These are phyloP conservation scores for Mnemiopsis leidyi DNA, from an alignment of 37 sponge, comb jelly and placozoan genomes.

Conservation along the genomic window DNA sequence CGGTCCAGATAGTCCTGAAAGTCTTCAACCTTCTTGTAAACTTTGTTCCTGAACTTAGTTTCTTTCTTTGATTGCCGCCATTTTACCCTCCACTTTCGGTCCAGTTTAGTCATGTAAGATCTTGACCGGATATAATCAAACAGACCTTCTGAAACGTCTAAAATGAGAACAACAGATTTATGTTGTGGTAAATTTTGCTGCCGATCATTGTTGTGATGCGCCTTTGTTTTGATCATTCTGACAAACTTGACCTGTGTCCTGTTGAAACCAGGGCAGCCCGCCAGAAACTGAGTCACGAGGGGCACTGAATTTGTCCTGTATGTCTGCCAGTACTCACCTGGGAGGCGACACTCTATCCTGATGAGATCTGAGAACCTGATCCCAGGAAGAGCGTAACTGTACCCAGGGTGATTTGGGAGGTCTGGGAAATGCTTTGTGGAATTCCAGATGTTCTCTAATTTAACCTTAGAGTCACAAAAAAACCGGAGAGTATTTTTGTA, in stretches of 20 bases:
- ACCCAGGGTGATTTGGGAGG: not conserved
- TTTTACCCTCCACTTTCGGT: not conserved
- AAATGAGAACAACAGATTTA: not conserved
- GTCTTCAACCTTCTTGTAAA: not conserved
- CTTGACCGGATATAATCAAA: not conserved
- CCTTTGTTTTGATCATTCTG: not conserved
- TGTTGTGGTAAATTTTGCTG: no score
- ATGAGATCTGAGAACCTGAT: not conserved
- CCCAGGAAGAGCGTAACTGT: not conserved
- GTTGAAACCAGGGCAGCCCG: not conserved
- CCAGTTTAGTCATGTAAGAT: not conserved
- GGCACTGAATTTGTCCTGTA: not conserved
- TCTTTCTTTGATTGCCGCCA: not conserved
- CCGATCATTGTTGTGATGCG: not conserved
- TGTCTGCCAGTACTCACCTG: not conserved
- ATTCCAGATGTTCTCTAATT: not conserved
- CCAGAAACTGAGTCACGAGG: not conserved
- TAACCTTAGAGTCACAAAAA: not conserved
- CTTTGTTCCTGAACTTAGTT: not conserved
- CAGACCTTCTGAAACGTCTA: not conserved
- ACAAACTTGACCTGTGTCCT: not conserved
- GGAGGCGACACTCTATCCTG: constrained; percentile 4
- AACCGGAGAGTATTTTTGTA: not conserved
- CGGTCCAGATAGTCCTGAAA: not conserved
- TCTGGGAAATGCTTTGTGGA: not conserved